Evolutionary conservation across 2,888 invertebrate species (phyloP).

Genomic region (Tetranychus truncatus): DNA sequence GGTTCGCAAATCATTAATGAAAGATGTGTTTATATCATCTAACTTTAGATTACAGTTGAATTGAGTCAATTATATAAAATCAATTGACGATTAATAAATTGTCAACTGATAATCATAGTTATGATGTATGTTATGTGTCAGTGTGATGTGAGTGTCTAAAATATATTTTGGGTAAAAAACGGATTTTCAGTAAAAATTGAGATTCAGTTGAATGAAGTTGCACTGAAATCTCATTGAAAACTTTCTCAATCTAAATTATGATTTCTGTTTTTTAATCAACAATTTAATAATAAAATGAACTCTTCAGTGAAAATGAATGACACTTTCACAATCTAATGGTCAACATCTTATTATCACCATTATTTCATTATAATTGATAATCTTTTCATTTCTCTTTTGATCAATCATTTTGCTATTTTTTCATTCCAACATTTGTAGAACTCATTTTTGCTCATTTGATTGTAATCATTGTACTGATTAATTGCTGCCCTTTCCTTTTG

Average conservation of each 20-base stretch:
- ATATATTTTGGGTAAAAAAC: not conserved
- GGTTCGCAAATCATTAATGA: too few species aligned
- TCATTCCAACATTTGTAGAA: not conserved
- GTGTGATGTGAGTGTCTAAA: too few species aligned
- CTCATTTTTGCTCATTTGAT: not conserved
- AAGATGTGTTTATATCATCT: too few species aligned
- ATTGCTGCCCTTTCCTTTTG: not conserved
- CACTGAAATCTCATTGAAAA: not conserved
- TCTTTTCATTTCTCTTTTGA: too few species aligned
- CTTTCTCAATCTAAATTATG: not conserved
- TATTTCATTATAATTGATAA: too few species aligned
- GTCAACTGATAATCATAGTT: not conserved
- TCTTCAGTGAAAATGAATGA: too few species aligned
- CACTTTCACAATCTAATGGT: too few species aligned
- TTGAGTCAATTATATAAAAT: too few species aligned
- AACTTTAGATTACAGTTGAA: too few species aligned
- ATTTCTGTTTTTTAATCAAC: not conserved
- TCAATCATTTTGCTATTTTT: not conserved
- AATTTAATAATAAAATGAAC: not conserved
- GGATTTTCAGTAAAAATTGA: not conserved
- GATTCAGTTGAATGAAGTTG: not conserved
- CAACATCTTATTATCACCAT: too few species aligned
- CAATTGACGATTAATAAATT: not conserved
- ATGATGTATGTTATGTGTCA: not conserved
- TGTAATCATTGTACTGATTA: not conserved